Percentiles rank a stretch among this genome's conserved stretches.
These are phyloP conservation scores for Centropus bengalensis DNA, from an alignment of 2,113 vertebrate species.

Conservation along the genomic window DNA sequence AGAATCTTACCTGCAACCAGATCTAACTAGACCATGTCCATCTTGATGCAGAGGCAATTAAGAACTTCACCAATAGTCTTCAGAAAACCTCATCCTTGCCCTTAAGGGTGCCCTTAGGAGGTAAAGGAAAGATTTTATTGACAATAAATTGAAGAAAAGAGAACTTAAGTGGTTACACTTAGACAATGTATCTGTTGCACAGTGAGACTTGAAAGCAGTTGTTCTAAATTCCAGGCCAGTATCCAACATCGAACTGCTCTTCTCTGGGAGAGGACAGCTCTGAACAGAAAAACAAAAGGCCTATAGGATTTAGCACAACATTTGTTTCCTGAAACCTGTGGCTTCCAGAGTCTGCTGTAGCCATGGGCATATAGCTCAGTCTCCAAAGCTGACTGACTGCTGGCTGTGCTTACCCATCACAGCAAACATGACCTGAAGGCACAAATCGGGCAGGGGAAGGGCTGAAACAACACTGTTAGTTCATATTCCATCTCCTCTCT, in stretches of 20 bases:
- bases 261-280: not conserved
- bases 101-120: not conserved
- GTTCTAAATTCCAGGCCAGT: not conserved
- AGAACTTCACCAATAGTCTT: not conserved
- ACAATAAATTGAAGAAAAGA: not conserved
- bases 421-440: not conserved
- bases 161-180: not conserved
- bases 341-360: not conserved
- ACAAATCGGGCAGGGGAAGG: not conserved
- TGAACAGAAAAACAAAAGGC: not conserved
- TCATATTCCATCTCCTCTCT: not conserved
- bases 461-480: not conserved
- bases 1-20: not conserved
- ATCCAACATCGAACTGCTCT: not conserved
- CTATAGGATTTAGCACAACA: not conserved
- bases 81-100: not conserved
- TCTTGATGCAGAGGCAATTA: not conserved
- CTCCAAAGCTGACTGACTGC: not conserved
- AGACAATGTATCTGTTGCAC: not conserved
- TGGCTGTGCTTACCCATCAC: not conserved
- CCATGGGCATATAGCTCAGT: not conserved
- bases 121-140: not conserved
- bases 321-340: not conserved
- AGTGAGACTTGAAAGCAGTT: not conserved
- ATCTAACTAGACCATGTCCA: not conserved